These are phyloP conservation scores for Bothrops jararaca DNA, from an alignment of 2,113 vertebrate genomes.

Conservation along the genomic window DNA sequence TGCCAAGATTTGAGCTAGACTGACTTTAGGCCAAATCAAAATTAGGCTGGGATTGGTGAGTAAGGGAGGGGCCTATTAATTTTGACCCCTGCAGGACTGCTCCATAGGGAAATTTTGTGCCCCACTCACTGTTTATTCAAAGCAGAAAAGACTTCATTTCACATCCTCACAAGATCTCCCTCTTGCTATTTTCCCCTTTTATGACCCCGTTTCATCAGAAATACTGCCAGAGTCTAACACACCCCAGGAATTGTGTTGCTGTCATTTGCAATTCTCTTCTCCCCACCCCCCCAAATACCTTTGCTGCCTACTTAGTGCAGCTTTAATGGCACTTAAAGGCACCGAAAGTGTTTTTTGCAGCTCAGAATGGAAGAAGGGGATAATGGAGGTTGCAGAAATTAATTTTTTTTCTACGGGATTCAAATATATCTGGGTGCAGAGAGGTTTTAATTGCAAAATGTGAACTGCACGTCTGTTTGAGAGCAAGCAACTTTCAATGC, in stretches of 20 bases:
- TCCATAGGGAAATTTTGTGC: not conserved
- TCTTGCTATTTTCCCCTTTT: not conserved
- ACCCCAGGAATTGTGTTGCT: not conserved
- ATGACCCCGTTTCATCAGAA: rapidly evolving
- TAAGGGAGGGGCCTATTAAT: not conserved
- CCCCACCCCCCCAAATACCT: not conserved
- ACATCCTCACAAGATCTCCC: not conserved
- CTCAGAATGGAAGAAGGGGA: not conserved
- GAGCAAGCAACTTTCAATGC: rapidly evolving
- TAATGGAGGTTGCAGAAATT: not conserved
- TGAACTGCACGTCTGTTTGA: not conserved
- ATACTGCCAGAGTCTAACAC: not conserved
- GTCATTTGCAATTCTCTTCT: not conserved
- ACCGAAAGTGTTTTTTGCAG: not conserved
- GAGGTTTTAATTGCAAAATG: rapidly evolving
- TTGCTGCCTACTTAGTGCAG: not conserved
- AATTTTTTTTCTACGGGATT: not conserved
- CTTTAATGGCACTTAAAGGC: not conserved
- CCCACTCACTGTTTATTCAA: not conserved
- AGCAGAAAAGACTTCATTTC: not conserved
- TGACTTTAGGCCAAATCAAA: not conserved
- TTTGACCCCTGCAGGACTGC: not conserved
- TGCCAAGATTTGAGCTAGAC: not conserved
- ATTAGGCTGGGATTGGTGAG: not conserved
- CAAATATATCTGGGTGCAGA: not conserved